phyloP scores from a whole-genome alignment of 2,113 vertebrate genomes.

The Stictonetta naevosa region DNA sequence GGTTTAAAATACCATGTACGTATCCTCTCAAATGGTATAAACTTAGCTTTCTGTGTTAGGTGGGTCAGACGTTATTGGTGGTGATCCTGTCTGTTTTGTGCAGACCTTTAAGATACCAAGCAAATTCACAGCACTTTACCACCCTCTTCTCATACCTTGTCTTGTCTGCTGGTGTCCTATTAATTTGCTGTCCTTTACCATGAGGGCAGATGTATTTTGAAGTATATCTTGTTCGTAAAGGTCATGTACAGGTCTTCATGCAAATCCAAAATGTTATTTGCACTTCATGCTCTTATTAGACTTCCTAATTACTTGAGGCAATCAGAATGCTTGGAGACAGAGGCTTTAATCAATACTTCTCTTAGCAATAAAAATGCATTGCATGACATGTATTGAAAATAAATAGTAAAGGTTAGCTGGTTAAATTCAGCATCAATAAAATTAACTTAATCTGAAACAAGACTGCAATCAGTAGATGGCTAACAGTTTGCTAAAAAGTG shows the following conservation, averaged over 20 bases:
- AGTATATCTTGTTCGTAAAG: background rate
- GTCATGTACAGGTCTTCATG: background rate
- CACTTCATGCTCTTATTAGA: background rate
- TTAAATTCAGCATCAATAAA: background rate
- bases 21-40: background rate
- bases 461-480: background rate
- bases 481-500: background rate
- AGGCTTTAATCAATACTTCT: slow-evolving; percentile 25
- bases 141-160: background rate
- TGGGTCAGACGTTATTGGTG: background rate
- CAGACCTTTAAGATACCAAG: background rate
- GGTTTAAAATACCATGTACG: background rate
- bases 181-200: background rate
- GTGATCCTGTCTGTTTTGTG: background rate
- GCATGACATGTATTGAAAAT: background rate
- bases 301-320: background rate
- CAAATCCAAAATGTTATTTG: background rate
- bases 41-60: background rate
- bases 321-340: background rate
- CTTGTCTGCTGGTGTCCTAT: background rate
- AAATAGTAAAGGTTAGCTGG: background rate
- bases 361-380: background rate
- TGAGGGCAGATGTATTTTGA: background rate
- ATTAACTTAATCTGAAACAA: background rate
- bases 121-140: background rate